Evolutionary conservation across 2,113 vertebrate species (phyloP), one percentile per base, ranked within the genome.

Genomic region (Sclerurus mexicanus): DNA sequence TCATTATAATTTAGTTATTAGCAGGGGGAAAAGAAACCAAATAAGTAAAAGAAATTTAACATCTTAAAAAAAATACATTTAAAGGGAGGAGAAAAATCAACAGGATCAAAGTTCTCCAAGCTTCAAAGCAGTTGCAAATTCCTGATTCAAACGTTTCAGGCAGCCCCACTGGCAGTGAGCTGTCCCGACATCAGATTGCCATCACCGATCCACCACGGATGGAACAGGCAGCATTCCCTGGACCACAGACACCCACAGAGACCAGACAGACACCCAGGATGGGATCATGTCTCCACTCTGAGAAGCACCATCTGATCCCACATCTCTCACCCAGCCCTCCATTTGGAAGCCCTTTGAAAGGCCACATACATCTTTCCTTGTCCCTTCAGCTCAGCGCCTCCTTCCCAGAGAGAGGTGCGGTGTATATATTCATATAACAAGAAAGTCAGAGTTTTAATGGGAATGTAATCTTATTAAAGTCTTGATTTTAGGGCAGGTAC

Each of bases 1-100:
- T 97, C 94, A 96, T 98, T 98, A 97, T 98, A 97, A 98, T 98
- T 98, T 98, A 97, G 97, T 97, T 97, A 98, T 97, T 97, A 98
- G 96, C 82, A 82, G 63, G 24, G 39, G 46, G 14, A 75, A 63
- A 75, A 16, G 64, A 28, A 76, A 95, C 25, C 72, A 97, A 98
- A 89, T 95, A 97, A 96, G 96, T 96, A 95, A 89, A 97, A 94
- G 95, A 97, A 96, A 97, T 95, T 87, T 94, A 93, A 93, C 91
- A 82, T 90, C 59, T 82, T 55, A 35, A 10, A 23, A 79, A 80
- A 78, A 52, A 24, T 31, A 33, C 50, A 81, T 89, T 92, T 87
- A 75, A 90, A 72, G 37, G 33, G 40, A 93, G 40, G 39, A 84
- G 37, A 67, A 96, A 96, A 93, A 87, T 64, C 89, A 95, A 95